A percentile compares a stretch with the other conserved stretches of the same genome.
Evolutionary conservation across 2,888 invertebrate species (phyloP).

Genomic region (Nineta flava): DNA sequence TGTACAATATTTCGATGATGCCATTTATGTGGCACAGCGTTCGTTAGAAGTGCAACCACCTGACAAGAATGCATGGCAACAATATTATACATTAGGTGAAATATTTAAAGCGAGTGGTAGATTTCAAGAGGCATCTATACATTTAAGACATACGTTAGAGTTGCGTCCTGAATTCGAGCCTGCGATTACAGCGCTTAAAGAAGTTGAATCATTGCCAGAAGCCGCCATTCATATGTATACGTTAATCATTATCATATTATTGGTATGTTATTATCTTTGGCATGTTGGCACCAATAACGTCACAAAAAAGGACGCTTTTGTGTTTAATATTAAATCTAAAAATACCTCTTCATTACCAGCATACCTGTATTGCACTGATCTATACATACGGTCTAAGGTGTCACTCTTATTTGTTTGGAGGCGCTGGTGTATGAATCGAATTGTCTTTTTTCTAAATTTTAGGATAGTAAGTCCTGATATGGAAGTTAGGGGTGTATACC

Average conservation of each 20-base stretch:
- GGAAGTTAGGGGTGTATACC: too few species aligned
- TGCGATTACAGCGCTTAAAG: constrained; percentile 60
- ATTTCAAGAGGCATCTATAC: constrained; percentile 72
- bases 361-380: too few species aligned
- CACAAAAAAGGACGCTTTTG: too few species aligned
- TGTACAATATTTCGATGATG: constrained; percentile 78
- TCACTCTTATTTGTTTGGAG: too few species aligned
- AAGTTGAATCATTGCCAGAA: constrained; percentile 66
- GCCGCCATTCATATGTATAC: constrained; percentile 75
- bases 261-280: constrained; percentile 36
- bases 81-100: constrained; percentile 81
- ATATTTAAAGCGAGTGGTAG: constrained; percentile 85
- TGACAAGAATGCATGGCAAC: constrained; percentile 78
- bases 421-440: too few species aligned
- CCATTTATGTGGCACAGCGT: constrained; percentile 69
- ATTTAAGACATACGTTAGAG: constrained; percentile 67
- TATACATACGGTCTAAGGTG: too few species aligned
- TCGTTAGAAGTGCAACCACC: constrained; percentile 73
- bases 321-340: not conserved
- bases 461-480: too few species aligned
- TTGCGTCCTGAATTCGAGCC: constrained; percentile 74
- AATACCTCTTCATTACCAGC: too few species aligned
- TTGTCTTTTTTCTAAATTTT: too few species aligned
- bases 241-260: constrained; percentile 68
- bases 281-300: too few species aligned